These are phyloP conservation scores for Enteromius trimaculatus DNA, from an alignment of 2,797 vertebrate genomes.

Conservation along the genomic window DNA sequence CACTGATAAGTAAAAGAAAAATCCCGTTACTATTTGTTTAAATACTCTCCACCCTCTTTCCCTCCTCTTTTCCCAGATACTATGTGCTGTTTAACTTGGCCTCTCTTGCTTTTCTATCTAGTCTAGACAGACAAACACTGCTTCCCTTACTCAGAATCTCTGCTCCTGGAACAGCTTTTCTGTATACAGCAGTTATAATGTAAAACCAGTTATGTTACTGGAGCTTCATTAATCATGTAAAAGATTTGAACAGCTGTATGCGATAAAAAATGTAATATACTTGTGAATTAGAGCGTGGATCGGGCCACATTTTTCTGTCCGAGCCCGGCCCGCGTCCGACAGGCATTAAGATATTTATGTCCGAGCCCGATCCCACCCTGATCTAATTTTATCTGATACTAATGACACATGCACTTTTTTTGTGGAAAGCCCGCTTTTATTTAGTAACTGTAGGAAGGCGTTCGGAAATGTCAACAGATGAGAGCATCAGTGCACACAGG, in stretches of 20 bases:
- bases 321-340: no score
- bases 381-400: no score
- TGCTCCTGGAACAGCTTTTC: constrained; percentile 12
- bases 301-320: no score
- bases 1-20: no score
- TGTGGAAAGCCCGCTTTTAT: no score
- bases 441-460: no score
- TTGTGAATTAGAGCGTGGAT: no score
- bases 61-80: not conserved
- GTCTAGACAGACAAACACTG: constrained; percentile 7
- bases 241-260: not conserved
- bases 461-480: no score
- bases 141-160: not conserved
- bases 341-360: no score
- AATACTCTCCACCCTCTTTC: not conserved
- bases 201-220: not conserved
- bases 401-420: no score
- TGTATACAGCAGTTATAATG: not conserved
- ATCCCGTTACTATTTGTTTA: not conserved
- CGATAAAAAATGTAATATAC: not conserved
- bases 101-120: constrained; percentile 1
- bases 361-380: no score
- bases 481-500: no score
- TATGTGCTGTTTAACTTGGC: constrained; percentile 24
- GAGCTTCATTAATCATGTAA: not conserved